Conservation (phyloP, 2,113 vertebrate species). For the Lycaon pictus region DNA sequence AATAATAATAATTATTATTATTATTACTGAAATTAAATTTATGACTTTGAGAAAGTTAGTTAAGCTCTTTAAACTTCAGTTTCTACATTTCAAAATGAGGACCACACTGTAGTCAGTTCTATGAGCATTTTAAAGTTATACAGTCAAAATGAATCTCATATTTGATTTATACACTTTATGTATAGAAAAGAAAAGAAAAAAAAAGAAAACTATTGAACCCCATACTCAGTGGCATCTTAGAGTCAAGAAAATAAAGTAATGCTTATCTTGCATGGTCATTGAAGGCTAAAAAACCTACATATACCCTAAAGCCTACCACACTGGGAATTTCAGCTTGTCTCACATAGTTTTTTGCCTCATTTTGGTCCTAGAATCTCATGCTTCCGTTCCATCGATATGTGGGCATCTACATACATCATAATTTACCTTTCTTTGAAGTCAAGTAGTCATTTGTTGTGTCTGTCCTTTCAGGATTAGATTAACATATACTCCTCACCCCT, state of each 20-base stretch:
- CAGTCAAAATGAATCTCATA: neutral
- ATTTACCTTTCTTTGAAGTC: constrained; percentile 22
- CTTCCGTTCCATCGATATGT: neutral
- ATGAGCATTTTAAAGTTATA: neutral
- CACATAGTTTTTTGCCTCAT: neutral
- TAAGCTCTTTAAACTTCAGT: neutral
- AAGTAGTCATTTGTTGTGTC: neutral
- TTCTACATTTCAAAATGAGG: neutral
- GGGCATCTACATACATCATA: neutral
- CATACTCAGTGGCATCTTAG: neutral
- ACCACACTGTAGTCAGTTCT: neutral
- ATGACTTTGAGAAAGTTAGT: neutral
- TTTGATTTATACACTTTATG: neutral
- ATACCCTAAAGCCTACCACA: neutral
- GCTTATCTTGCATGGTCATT: neutral
- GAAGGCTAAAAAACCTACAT: neutral
- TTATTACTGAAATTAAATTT: neutral
- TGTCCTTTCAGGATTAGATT: neutral
- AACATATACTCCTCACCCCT: neutral
- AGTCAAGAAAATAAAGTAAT: neutral
- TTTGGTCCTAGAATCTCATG: neutral
- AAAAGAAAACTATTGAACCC: neutral
- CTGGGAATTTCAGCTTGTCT: neutral
- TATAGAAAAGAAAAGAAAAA: neutral
- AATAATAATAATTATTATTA: neutral